These are phyloP conservation scores for Trissoscelio sp. DNA, from an alignment of 2,888 invertebrate genomes.

Conservation along the genomic window DNA sequence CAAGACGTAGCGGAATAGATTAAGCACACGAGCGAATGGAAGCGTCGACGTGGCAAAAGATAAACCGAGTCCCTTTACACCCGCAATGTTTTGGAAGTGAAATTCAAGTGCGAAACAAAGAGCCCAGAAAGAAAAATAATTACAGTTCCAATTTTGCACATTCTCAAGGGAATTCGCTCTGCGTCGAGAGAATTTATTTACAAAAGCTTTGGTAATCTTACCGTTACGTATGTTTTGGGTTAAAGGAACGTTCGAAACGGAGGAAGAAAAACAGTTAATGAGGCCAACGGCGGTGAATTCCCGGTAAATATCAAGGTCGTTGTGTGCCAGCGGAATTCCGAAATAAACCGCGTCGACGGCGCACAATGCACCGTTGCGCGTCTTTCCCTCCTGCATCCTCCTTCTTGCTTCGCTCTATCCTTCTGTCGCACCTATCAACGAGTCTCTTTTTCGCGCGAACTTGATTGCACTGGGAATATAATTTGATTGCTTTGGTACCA, in stretches of 20 bases:
- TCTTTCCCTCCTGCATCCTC: conserved; percentile 25
- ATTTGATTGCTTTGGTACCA: conserved; percentile 79
- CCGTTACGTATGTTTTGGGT: conserved; percentile 52
- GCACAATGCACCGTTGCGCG: conserved; percentile 62
- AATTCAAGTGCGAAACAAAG: conserved; percentile 65
- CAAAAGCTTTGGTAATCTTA: conserved; percentile 72
- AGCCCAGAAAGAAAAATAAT: conserved; percentile 74
- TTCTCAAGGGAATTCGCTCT: conserved; percentile 67
- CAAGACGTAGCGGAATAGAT: conserved; percentile 63
- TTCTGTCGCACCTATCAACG: conserved; percentile 55
- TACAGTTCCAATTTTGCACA: conserved; percentile 74
- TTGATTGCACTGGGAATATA: conserved; percentile 82
- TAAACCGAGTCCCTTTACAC: conserved; percentile 71
- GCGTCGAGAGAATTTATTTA: conserved; percentile 72
- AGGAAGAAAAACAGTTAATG: conserved; percentile 64
- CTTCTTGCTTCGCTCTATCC: conserved; percentile 11
- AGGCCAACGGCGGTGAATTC: conserved; percentile 57
- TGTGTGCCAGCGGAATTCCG: conserved; percentile 71
- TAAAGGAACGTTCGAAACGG: conserved; percentile 61
- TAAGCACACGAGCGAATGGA: conserved; percentile 65
- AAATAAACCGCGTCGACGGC: conserved; percentile 70
- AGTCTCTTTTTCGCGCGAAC: conserved; percentile 70
- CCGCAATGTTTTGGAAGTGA: conserved; percentile 67
- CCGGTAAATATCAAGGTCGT: conserved; percentile 65
- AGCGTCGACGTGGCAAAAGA: conserved; percentile 69